These are phyloP conservation scores for Coelinius sp. DNA, from an alignment of 2,888 invertebrate genomes.

Conservation along the genomic window DNA sequence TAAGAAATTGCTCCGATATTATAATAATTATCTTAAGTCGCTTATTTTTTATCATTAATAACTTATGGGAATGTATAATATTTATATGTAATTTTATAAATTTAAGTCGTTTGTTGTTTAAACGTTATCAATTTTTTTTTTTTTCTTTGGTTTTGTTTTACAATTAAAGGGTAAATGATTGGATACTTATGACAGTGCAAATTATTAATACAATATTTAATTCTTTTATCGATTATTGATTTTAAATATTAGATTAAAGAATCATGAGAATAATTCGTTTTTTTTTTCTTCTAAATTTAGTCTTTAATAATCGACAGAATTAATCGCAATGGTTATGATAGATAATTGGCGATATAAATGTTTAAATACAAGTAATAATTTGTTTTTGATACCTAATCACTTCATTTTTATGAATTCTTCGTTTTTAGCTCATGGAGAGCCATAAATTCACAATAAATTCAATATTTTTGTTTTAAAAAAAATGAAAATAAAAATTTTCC, in stretches of 20 bases:
- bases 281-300: neutral
- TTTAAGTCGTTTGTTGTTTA: slow-evolving; percentile 39
- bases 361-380: slow-evolving; percentile 4
- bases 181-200: slow-evolving; percentile 31
- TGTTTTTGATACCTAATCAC: neutral
- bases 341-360: slow-evolving; percentile 14
- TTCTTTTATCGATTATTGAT: slow-evolving; percentile 11
- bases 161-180: slow-evolving; percentile 34
- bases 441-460: neutral
- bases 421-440: neutral
- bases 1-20: slow-evolving; percentile 63
- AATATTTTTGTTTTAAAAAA: neutral
- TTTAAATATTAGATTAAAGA: neutral
- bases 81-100: slow-evolving; percentile 42
- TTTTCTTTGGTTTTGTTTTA: slow-evolving; percentile 26
- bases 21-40: slow-evolving; percentile 49
- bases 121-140: slow-evolving; percentile 18
- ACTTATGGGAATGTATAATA: slow-evolving; percentile 48
- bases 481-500: neutral
- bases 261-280: slow-evolving; percentile 10
- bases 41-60: slow-evolving; percentile 50
- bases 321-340: neutral
- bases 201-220: neutral
- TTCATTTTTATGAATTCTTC: neutral
- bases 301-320: slow-evolving; percentile 11